Evolutionary conservation across 2,888 invertebrate species (phyloP), one percentile per base, ranked within the genome.

Genomic region (Eristalis tenax): DNA sequence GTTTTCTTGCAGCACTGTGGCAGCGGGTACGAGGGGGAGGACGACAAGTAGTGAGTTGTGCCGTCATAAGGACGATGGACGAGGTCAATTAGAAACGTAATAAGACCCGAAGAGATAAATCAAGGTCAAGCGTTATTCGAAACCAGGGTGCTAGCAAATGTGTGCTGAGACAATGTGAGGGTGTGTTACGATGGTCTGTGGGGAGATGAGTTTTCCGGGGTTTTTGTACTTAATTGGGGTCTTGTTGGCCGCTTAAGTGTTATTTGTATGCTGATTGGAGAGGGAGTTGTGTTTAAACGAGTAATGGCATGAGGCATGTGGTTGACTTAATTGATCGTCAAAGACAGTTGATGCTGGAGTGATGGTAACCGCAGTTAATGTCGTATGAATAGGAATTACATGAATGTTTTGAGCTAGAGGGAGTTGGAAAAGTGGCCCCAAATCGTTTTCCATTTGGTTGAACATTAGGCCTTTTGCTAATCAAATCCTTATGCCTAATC

Each of bases 61-160:
- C 66, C 66, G 65, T 75, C 65, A 63, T 43, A 22, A 35, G 61
- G 28, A 59, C 64, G 38, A 63, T 63, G 50, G 61, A 56, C 18
- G 22, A 18, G 56, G 66, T 80, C 75, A 84, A 84, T 84, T 80
- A 80, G 80, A 80, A 66, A 43, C 32, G 71, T 68, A 76, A 84
- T 84, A 61, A 70, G 75, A 80, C 18, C 80, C 65, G 66, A 28
- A 57, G 66, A 61, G 66, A 43, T 43, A 66, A 80, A 80, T 84
- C 61, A 71, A 26, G 80, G 69, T 75, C 83, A 83, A 83, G 74
- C 38, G 64, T 70, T 75, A 61, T 70, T 74, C 59, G 70, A 75
- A 79, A 61, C 18, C 26, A 10, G n/a, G 28, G 40, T 4, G 18
- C 43, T 5, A 43, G 43, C 6, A 26, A 43, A 18, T 18, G 59